Evolutionary conservation across 2,888 invertebrate species (phyloP), one percentile per base, ranked within the genome.

Genomic region (Habroteleia sp.): DNA sequence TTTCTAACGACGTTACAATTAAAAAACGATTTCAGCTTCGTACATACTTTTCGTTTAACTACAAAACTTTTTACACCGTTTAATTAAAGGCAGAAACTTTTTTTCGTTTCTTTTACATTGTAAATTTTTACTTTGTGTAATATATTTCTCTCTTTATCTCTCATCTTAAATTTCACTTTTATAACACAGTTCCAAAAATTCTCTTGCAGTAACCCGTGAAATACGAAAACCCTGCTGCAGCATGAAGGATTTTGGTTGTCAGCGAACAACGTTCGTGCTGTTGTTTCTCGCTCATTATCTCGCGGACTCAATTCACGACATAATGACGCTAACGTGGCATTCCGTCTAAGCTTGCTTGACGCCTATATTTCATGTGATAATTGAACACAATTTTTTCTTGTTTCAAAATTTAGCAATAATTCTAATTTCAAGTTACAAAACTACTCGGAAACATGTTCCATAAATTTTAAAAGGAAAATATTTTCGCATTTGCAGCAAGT

Each of bases 181-280:
- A 39, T 39, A 54, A 39, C 39, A 27, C 16, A 39, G 16, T 27
- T 54, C 11, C 25, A 16, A 54, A 54, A 39, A 29, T 39, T 16
- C 16, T 16, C n/a, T n/a, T 39, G 7, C 17, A 39, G 14, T 16
- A 13, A 29, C 16, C 7, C 7, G 16, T 10, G 17, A 41, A 56
- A 44, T 35, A 33, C 23, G 7, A 44, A 58, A 58, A 35, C 58
- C 11, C 16, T 6, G 29, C 13, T 42, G 31, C 29, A 14, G 16
- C 42, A 25, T 20, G 25, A 58, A 41, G 58, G 58, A 44, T 58
- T 58, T 58, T 17, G 29, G 35, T 17, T 8, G 23, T 10, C 37
- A 10, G 20, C 23, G 6, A 14, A 37, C 35, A 50, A 13, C 29
- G 35, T 35, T n/a, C n/a, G n/a, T n/a, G 6, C 8, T 13, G 13